Percentiles rank a stretch among this genome's conserved stretches.
These are phyloP conservation scores for Lacanobia oleracea DNA, from an alignment of 2,888 invertebrate species.

Conservation along the genomic window DNA sequence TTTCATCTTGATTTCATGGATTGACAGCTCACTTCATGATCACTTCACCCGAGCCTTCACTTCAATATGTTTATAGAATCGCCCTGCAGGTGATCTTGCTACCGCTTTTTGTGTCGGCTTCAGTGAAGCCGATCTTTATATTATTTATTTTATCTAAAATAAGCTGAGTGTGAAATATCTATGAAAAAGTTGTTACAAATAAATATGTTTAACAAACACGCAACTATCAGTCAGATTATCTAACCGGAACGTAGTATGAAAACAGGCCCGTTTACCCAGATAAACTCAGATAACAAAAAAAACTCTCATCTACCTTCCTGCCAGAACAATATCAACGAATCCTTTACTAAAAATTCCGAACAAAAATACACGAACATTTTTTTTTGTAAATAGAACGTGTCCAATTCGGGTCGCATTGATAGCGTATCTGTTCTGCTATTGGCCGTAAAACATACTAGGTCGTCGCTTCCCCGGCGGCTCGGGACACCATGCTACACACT, in stretches of 20 bases:
- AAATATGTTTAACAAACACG: neutral
- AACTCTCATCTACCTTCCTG: neutral
- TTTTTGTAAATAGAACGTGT: slow-evolving; percentile 54
- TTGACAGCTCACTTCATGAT: no score
- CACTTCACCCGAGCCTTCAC: no score
- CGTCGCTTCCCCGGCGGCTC: slow-evolving; percentile 68
- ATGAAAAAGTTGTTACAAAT: neutral
- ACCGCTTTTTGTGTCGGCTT: no score
- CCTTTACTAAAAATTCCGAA: slow-evolving; percentile 24
- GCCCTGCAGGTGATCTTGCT: no score
- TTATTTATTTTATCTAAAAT: no score
- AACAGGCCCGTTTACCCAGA: neutral
- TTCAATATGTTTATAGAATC: no score
- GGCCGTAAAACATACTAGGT: slow-evolving; percentile 67
- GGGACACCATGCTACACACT: slow-evolving; percentile 53
- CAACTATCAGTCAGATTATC: neutral
- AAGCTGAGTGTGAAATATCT: no score
- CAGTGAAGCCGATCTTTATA: no score
- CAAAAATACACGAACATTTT: slow-evolving; percentile 38
- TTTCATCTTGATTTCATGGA: no score
- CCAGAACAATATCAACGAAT: slow-evolving; percentile 10
- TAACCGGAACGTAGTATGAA: neutral
- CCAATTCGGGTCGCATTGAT: slow-evolving; percentile 68
- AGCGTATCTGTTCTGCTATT: slow-evolving; percentile 68
- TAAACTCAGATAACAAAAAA: slow-evolving; percentile 9